Evolutionary conservation across 2,888 invertebrate species (phyloP), one percentile per base, ranked within the genome.

Genomic region (Noctua fimbriata): DNA sequence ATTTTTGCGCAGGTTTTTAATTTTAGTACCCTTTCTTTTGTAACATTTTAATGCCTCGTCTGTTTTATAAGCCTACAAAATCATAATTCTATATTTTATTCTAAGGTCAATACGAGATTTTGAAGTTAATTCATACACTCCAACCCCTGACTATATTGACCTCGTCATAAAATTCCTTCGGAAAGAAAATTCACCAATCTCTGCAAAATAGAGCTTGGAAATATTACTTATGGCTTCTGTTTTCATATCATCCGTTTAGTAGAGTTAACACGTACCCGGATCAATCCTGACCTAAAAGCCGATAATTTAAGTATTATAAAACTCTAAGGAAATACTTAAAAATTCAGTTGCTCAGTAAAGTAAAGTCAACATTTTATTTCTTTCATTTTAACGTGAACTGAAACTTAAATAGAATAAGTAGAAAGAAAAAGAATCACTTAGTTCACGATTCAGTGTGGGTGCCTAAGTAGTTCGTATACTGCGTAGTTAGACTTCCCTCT

Each of bases 361-460:
- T 44, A 47, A 69, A 82, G 24, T 41, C 12, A 14, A 24, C 18
- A 28, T 16, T 73, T 69, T 60, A 71, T 73, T 79, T 32, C 28
- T 66, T 66, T 21, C 21, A 65, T 65, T 60, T 65, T 12, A 69
- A 69, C 28, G 55, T 76, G 36, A 73, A 79, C 9, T 41, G 41
- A 58, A 41, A 84, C n/a, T 69, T 24, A 77, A 77, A 67, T 14
- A 36, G 32, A 70, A 36, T 16, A 52, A 47, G 36, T 74, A 58
- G 49, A 47, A 81, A 74, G 28, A 55, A 66, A 73, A 60, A 55
- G 6, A 73, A 66, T 55, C 14, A 55, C 55, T 24, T 65, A 24
- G 49, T 44, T 71, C 55, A 28, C 24, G n/a, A 75, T 60, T 55
- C 58, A 41, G 32, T 58, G 71, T 72, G 63, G 63, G 72, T 66